Base-by-base conservation (phyloP, 2,888 invertebrate genomes). In the Macroteleia sp. region DNA sequence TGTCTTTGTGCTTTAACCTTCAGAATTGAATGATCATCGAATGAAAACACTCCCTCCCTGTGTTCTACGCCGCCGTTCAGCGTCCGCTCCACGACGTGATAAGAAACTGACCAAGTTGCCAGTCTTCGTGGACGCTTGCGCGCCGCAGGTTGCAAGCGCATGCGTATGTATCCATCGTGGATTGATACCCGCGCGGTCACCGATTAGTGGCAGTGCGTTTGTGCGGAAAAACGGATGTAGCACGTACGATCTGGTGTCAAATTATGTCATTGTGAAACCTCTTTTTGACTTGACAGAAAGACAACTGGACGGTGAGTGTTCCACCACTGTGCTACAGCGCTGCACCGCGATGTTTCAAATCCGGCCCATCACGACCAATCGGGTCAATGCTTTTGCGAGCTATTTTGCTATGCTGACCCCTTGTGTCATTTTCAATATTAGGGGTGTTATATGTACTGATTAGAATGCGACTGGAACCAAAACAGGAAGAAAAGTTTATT, bases 121-220 rank as follows among this genome's bases (percentile, higher is more conserved):
- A 83, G 83, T 82, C 75, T 62, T 77, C 81, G 81, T 74, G 62
- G 80, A 77, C 83, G 83, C 83, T 82, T 79, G 85, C 83, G 87
- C 87, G 83, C 73, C 76, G 77, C 80, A 84, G 80, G 79, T 82
- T 79, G 61, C 77, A 84, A 56, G 82, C 87, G 87, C 87, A 84
- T 87, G 87, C 87, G 85, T 82, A 36, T 84, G 84, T 81, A 28
- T 25, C 39, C 64, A 42, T 34, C 50, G 52, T 42, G 52, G 73
- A 77, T 78, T 81, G 83, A 82, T 82, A 80, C 75, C 75, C 81
- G 80, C 79, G 80, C 82, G 82, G 81, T 44, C 70, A 79, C 76
- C 83, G 83, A 83, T 82, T 66, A 70, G 82, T 81, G 76, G 44
- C 62, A 59, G 81, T 75, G 82, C 71, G 57, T 69, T 69, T 75